phyloP scores from a whole-genome alignment of 2,888 invertebrate genomes.

The Gastracanthus pulcherrimus region DNA sequence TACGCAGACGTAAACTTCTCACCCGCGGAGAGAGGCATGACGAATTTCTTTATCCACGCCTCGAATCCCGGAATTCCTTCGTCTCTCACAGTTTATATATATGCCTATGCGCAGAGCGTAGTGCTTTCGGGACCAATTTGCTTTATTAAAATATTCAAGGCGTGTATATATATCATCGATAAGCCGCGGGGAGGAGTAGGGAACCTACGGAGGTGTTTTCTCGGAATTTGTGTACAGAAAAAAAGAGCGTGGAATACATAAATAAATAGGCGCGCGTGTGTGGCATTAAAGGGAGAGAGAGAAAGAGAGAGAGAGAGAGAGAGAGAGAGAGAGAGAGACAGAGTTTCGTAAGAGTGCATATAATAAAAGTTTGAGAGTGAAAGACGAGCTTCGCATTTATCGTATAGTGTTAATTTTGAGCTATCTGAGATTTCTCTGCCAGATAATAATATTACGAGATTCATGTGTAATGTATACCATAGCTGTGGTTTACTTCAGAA shows the following conservation, averaged over 20 bases:
- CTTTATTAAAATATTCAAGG: conserved; percentile 44
- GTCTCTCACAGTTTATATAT: conserved; percentile 24
- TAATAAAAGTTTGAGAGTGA: no score
- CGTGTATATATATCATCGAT: conserved; percentile 19
- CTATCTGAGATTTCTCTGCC: no score
- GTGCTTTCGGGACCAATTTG: conserved; percentile 8
- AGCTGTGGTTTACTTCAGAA: no score
- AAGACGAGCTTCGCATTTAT: conserved; percentile 31
- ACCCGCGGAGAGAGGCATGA: conserved; percentile 26
- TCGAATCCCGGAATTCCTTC: conserved; percentile 33
- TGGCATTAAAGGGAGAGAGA: conserved; percentile 14
- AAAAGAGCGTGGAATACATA: no score
- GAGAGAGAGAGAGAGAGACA: neutral
- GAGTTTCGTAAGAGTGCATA: neutral
- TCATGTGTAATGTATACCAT: no score
- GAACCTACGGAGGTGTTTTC: neutral
- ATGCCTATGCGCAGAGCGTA: no score
- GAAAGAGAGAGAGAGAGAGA: neutral
- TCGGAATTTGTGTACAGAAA: no score
- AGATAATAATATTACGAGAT: no score
- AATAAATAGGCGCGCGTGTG: conserved; percentile 10
- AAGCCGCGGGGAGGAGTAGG: conserved; percentile 1
- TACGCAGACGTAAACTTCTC: neutral
- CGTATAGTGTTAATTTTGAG: conserved; percentile 41
- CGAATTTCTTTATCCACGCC: conserved; percentile 44